Percentiles rank a stretch among this genome's conserved stretches.
phyloP scores from a whole-genome alignment of 2,797 vertebrate species.

The Cichlasoma orientale region DNA sequence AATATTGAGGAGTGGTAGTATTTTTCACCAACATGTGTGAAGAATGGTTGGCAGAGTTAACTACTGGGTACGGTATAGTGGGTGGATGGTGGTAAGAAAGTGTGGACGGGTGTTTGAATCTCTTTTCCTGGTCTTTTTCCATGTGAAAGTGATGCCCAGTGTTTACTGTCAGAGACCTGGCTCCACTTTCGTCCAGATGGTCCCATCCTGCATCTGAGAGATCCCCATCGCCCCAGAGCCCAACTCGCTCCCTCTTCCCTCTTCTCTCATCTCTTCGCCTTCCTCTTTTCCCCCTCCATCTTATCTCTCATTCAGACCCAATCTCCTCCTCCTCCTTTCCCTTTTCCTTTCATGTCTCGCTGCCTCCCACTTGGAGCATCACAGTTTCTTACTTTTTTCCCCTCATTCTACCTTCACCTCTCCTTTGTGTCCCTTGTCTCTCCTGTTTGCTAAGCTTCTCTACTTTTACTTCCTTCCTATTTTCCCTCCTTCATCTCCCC shows the following conservation, averaged over 20 bases:
- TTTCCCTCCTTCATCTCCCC: constrained; percentile 17
- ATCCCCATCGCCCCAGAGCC: constrained; percentile 57
- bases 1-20: constrained; percentile 23
- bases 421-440: constrained; percentile 2
- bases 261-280: constrained; percentile 48
- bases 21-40: constrained; percentile 40
- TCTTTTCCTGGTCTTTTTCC: constrained; percentile 57
- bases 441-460: constrained; percentile 5
- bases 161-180: constrained; percentile 77
- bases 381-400: constrained; percentile 22
- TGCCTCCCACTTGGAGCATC: constrained; percentile 52
- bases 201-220: constrained; percentile 72
- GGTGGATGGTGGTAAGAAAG: constrained; percentile 35
- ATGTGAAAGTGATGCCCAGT: constrained; percentile 65
- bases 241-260: constrained; percentile 44
- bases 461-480: constrained; percentile 14
- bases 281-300: constrained; percentile 49
- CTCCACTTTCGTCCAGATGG: constrained; percentile 75
- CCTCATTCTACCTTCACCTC: constrained; percentile 12
- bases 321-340: constrained; percentile 45
- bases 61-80: constrained; percentile 4
- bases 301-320: constrained; percentile 57
- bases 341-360: constrained; percentile 55
- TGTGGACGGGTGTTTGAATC: constrained; percentile 55
- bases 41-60: neutral